phyloP scores from a whole-genome alignment of 2,888 invertebrate genomes.

The Aleiodes alternator region DNA sequence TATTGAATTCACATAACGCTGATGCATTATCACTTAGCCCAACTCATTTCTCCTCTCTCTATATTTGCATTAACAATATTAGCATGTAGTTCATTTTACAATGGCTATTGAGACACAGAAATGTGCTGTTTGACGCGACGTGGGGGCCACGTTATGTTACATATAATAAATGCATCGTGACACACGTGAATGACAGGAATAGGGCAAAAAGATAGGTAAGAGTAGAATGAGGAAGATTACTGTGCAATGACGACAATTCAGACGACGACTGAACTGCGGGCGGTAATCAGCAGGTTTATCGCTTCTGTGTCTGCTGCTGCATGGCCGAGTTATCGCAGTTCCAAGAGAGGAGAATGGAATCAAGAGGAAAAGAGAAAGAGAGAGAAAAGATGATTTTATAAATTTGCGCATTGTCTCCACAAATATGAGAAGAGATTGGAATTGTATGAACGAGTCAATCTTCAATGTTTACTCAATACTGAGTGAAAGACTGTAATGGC shows the following conservation, averaged over 20 bases:
- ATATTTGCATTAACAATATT: slow-evolving; percentile 29
- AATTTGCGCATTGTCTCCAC: neutral
- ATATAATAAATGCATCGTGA: slow-evolving; percentile 32
- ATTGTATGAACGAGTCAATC: slow-evolving; percentile 20
- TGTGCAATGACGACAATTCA: slow-evolving; percentile 24
- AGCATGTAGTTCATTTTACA: slow-evolving; percentile 21
- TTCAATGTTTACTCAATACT: slow-evolving; percentile 17
- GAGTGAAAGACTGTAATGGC: slow-evolving; percentile 18
- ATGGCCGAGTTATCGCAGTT: too few species aligned
- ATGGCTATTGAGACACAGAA: neutral
- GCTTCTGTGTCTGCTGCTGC: neutral
- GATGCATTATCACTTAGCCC: neutral
- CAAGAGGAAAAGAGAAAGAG: neutral
- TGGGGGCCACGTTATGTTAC: neutral
- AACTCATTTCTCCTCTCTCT: slow-evolving; percentile 22
- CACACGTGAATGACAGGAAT: slow-evolving; percentile 2
- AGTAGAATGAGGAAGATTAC: neutral
- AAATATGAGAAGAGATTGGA: neutral
- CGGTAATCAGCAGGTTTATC: slow-evolving; percentile 32
- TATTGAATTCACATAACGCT: slow-evolving; percentile 3
- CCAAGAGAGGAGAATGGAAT: neutral
- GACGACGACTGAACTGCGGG: slow-evolving; percentile 34
- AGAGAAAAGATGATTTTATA: neutral
- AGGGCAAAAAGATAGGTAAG: neutral
- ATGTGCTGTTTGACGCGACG: neutral